Conservation (phyloP, 2,797 vertebrate genomes). For the Sebastes jordani region DNA sequence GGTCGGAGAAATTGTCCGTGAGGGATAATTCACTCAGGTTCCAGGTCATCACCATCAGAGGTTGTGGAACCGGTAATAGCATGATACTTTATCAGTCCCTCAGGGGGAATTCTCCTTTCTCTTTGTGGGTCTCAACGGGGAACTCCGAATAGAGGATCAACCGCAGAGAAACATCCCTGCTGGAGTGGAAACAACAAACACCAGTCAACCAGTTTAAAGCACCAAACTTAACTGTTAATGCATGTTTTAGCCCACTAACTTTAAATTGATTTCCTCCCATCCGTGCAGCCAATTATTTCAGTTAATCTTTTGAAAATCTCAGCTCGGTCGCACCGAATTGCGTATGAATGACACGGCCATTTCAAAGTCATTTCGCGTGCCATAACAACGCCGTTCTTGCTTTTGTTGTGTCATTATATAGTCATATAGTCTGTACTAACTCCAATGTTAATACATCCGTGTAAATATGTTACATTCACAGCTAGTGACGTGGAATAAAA, state of each 20-base stretch:
- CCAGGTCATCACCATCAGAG: conserved; percentile 25
- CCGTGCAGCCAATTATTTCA: not conserved
- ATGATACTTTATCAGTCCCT: not conserved
- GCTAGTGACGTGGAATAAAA: too few species aligned
- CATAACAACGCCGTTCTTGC: too few species aligned
- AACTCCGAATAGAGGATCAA: not conserved
- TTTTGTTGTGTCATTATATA: too few species aligned
- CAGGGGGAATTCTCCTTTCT: not conserved
- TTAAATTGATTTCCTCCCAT: not conserved
- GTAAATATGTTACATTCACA: too few species aligned
- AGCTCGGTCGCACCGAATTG: too few species aligned
- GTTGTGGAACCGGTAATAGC: not conserved
- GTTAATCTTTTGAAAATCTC: not conserved
- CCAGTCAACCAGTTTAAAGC: not conserved
- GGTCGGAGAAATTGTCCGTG: not conserved
- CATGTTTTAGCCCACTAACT: not conserved
- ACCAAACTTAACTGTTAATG: not conserved
- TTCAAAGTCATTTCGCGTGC: too few species aligned
- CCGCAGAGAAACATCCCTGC: not conserved
- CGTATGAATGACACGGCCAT: too few species aligned
- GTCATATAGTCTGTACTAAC: too few species aligned
- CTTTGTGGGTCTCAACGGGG: not conserved
- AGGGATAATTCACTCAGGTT: conserved; percentile 18
- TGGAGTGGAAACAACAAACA: not conserved
- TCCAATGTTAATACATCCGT: too few species aligned